A percentile compares a stretch with the other conserved stretches of the same genome.
Evolutionary conservation across 2,113 vertebrate genomes (phyloP).

Genomic region (Donacobius atricapilla): DNA sequence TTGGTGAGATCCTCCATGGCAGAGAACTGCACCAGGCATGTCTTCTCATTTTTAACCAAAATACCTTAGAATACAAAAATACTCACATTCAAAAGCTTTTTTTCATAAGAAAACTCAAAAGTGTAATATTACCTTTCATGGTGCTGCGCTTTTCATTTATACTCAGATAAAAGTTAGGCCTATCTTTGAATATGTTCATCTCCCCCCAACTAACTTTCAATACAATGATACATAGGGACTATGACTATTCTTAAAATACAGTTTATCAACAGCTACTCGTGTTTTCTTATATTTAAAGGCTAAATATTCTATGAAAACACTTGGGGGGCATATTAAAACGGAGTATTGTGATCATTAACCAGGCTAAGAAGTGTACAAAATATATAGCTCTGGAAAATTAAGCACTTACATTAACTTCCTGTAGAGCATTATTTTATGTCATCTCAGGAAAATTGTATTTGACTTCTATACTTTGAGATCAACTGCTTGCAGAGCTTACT

Average conservation of each 20-base stretch:
- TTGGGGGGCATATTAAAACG: neutral
- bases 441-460: neutral
- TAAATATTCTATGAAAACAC: neutral
- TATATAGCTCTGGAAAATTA: neutral
- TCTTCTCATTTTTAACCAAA: neutral
- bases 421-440: neutral
- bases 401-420: neutral
- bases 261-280: neutral
- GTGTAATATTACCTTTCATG: neutral
- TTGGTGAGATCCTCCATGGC: neutral
- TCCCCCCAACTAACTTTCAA: neutral
- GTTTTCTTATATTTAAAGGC: neutral
- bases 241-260: neutral
- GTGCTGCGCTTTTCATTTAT: neutral
- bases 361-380: neutral
- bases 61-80: neutral
- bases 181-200: neutral
- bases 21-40: neutral
- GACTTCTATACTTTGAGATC: neutral
- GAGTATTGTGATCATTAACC: neutral
- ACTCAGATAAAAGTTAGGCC: neutral
- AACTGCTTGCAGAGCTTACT: neutral
- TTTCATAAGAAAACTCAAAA: neutral
- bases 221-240: neutral
- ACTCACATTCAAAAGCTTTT: neutral